These are phyloP conservation scores for Cosmia trapezina DNA, from an alignment of 2,888 invertebrate genomes.

Conservation along the genomic window DNA sequence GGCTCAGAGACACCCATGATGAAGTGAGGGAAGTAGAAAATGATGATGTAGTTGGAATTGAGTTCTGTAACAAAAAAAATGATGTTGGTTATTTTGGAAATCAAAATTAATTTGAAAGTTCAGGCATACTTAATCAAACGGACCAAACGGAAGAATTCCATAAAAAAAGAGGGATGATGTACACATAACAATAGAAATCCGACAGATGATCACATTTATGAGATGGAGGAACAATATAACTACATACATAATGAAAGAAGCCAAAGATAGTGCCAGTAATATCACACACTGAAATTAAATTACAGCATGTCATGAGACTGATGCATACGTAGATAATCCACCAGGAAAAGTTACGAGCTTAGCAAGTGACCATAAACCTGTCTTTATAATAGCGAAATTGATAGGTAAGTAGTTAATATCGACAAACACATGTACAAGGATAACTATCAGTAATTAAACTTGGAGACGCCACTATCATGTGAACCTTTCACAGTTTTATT, in stretches of 20 bases:
- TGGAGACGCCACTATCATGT: slow-evolving; percentile 40
- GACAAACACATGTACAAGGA: slow-evolving; percentile 39
- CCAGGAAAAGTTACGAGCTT: slow-evolving; percentile 3
- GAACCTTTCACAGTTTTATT: slow-evolving; percentile 62
- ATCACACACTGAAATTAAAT: not conserved
- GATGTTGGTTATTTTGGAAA: not conserved
- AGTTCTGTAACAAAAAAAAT: slow-evolving; percentile 70
- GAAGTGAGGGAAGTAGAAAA: slow-evolving; percentile 56
- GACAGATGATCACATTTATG: not conserved
- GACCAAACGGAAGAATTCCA: not conserved
- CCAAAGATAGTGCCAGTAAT: not conserved
- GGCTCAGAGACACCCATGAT: slow-evolving; percentile 87
- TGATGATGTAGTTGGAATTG: slow-evolving; percentile 52
- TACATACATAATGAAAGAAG: not conserved
- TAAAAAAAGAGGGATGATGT: not conserved
- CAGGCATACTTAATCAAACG: too few species aligned
- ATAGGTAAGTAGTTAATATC: slow-evolving; percentile 36
- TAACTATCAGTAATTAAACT: slow-evolving; percentile 56
- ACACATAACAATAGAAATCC: not conserved
- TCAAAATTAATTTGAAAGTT: not conserved
- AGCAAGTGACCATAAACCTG: slow-evolving; percentile 17
- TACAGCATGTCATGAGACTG: not conserved
- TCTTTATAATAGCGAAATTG: slow-evolving; percentile 18
- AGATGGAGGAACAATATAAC: not conserved
- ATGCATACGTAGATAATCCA: not conserved